Evolutionary conservation across 2,888 invertebrate species (phyloP), one percentile per base, ranked within the genome.

Genomic region (Hydraecia micacea): DNA sequence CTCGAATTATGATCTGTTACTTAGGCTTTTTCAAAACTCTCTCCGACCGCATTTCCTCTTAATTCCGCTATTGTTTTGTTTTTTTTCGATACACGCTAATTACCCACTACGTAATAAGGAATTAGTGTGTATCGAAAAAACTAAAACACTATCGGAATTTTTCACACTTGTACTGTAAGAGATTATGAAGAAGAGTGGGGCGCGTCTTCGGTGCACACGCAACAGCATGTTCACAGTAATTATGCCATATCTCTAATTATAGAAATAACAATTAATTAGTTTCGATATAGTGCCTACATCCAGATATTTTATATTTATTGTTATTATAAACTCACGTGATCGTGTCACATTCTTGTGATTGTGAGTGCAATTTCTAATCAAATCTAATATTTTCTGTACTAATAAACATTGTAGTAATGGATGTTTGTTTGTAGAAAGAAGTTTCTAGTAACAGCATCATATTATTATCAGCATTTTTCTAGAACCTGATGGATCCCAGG

Each of bases 311-410:
- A 11, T 9, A n/a, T 25, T 36, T 18, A 49, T 60, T 68, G 55
- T 77, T 63, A 77, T 65, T 18, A 46, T 39, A n/a, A 49, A 15
- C 21, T 74, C 83, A 82, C 82, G 73, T 82, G 82, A 71, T 42
- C 0, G 6, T 13, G n/a, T 52, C 70, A 79, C 49, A 78, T 71
- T 82, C 63, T 18, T 67, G 21, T 25, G 15, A 67, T 32, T 67
- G 46, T n/a, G 21, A 78, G 7, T 67, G 39, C 36, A 55, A 66
- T 62, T 78, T 73, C 39, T 67, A 78, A 81, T 82, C 39, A 62
- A 72, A 69, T 25, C 21, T 25, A 62, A 72, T 68, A 62, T 62
- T 25, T 18, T 32, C 9, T 67, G 0, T 28, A 52, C 28, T 36
- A 18, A 36, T 18, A n/a, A 0, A 11, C 36, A n/a, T n/a, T 55